Base-by-base conservation (phyloP, 2,797 vertebrate genomes). In the Malacoctenus gilli region DNA sequence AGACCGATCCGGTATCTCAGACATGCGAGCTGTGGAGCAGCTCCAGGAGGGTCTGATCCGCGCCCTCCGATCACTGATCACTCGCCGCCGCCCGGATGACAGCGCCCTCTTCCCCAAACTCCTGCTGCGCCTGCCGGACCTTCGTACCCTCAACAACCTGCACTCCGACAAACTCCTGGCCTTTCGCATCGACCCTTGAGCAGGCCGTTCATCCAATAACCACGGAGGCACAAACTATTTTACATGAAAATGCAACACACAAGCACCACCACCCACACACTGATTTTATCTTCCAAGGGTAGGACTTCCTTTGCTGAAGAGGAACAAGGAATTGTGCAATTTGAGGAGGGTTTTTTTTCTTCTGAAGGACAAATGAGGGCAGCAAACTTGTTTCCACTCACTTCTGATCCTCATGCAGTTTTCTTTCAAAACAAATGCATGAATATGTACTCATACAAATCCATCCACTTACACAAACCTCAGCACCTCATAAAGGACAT, bases 161-260 rank as follows among this genome's bases (percentile, higher is more conserved):
- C 92, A 93, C 86, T 92, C 92, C 0, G 92, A 93, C 73, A 93
- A 93, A 79, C 89, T 93, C 51, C 66, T 93, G 74, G 92, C 92
- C 79, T 92, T 91, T 85, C 92, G 85, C 52, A 91, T 93, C 12
- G 86, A 92, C 65, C 88, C 92, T 52, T 92, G 75, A 91, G 58
- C 39, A n/a, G 40, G 14, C 38, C 13, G 0, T 41, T 28, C 20
- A 1, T 47, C 37, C 42, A 49, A 15, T 12, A 13, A 43, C 23
- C 47, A 39, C 30, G 44, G 13, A 68, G 16, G 47, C 37, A 59
- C 31, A 36, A 44, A 69, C 64, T 59, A 12, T 78, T 69, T 51
- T 23, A 43, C 37, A 68, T 6, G 62, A 1, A 72, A 47, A 30
- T 5, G 57, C 8, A 56, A 61, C 8, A 37, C 14, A 64, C 2